Percentiles rank a stretch among this genome's conserved stretches.
Conservation (phyloP, 1,140 invertebrate genomes). For the Euura lappo region DNA sequence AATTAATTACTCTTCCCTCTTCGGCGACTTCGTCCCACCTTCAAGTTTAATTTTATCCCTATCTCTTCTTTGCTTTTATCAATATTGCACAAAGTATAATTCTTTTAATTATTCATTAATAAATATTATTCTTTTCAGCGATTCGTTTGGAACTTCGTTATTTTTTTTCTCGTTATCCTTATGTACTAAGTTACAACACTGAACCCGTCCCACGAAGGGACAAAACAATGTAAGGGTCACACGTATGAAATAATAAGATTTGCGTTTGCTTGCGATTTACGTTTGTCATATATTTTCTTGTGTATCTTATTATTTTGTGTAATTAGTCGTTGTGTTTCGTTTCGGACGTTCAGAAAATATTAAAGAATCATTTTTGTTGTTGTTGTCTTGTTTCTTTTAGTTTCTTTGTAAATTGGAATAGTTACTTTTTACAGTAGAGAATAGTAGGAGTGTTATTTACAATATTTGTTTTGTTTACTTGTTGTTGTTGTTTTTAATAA, state of each 20-base stretch:
- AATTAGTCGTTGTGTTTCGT: background rate
- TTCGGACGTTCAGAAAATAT: background rate
- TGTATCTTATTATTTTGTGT: conserved; percentile 9
- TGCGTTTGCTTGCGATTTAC: conserved; percentile 12
- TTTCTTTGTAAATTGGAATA: background rate
- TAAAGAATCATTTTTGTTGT: conserved; percentile 1
- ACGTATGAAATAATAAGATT: conserved; percentile 42
- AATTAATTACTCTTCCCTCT: conserved; percentile 18
- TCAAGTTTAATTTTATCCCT: no score
- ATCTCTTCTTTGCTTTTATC: background rate
- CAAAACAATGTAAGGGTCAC: conserved; percentile 56
- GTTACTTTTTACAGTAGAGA: conserved; percentile 19
- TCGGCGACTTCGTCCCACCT: conserved; percentile 12
- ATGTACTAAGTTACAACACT: conserved; percentile 58
- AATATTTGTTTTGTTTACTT: no score
- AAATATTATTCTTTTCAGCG: conserved; percentile 24
- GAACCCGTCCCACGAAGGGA: conserved; percentile 54
- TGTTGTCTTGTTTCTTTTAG: background rate
- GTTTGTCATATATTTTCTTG: conserved; percentile 15
- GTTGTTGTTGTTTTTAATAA: conserved; percentile 44
- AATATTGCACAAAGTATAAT: background rate
- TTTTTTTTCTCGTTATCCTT: conserved; percentile 36
- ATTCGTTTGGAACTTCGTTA: conserved; percentile 31
- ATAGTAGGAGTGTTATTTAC: conserved; percentile 29
- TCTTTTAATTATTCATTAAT: background rate